Conservation (phyloP, 2,113 vertebrate species). For the Aptenodytes forsteri region DNA sequence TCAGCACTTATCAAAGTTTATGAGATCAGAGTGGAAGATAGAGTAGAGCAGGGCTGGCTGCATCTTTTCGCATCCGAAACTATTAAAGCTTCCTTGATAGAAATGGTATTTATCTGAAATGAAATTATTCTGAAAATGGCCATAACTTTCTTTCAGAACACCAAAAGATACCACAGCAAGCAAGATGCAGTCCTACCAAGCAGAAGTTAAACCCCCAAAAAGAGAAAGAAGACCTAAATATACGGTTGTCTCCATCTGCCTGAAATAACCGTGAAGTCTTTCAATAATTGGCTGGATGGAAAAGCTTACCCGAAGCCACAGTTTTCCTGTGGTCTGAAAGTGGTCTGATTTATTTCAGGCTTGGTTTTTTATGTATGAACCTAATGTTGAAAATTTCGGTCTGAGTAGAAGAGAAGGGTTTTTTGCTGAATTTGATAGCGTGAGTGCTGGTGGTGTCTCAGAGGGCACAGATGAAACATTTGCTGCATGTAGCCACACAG, state of each 20-base stretch:
- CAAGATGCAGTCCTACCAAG: not conserved
- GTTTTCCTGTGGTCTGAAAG: not conserved
- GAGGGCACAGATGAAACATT: not conserved
- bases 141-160: not conserved
- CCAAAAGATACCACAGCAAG: not conserved
- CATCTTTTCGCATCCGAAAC: not conserved
- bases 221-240: not conserved
- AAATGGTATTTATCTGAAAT: not conserved
- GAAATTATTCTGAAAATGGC: not conserved
- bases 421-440: not conserved
- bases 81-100: not conserved
- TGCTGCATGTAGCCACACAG: too few species aligned
- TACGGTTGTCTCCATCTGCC: not conserved
- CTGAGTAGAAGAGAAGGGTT: fast-evolving
- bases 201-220: not conserved
- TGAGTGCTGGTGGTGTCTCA: not conserved
- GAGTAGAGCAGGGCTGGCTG: not conserved
- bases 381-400: not conserved
- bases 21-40: not conserved
- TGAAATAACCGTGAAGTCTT: not conserved
- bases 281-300: not conserved
- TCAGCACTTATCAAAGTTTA: not conserved
- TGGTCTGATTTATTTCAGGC: not conserved
- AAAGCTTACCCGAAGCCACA: not conserved
- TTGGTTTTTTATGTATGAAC: fast-evolving